Evolutionary conservation across 1,140 invertebrate genomes (phyloP).

Genomic region (Pinna nobilis): DNA sequence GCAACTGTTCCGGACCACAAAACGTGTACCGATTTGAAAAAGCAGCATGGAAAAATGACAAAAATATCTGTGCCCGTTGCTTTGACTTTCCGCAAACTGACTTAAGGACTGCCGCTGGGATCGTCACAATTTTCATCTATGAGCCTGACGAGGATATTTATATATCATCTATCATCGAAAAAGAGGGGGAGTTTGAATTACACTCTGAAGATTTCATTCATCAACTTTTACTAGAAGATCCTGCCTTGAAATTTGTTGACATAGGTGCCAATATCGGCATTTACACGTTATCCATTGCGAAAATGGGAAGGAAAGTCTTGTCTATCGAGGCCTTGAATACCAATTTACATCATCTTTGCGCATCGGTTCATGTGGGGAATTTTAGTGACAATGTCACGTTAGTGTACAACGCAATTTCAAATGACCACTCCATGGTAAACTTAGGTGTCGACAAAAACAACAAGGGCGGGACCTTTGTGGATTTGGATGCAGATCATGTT

Average conservation of each 20-base stretch:
- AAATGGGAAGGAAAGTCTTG: constrained; percentile 34
- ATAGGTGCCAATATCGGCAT: constrained; percentile 57
- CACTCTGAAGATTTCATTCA: no score
- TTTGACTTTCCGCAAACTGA: no score
- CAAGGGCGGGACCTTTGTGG: constrained; percentile 38
- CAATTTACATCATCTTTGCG: constrained; percentile 39
- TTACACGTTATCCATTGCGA: constrained; percentile 31
- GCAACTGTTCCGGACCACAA: no score
- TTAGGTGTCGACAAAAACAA: constrained; percentile 40
- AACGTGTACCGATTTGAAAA: no score
- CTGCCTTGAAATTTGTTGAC: constrained; percentile 51
- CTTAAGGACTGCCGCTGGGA: no score
- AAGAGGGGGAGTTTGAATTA: no score
- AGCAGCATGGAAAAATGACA: no score
- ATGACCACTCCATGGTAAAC: constrained; percentile 14
- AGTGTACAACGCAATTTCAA: constrained; percentile 38
- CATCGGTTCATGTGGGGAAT: constrained; percentile 26
- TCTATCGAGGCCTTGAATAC: constrained; percentile 36
- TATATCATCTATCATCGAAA: no score
- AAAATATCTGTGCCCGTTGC: no score
- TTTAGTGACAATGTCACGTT: constrained; percentile 29
- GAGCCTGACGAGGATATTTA: no score
- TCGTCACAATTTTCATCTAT: no score
- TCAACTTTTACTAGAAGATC: constrained; percentile 10
- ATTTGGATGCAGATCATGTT: constrained; percentile 28